phyloP scores from a whole-genome alignment of 2,888 invertebrate species.

The Stomorhina lunata region DNA sequence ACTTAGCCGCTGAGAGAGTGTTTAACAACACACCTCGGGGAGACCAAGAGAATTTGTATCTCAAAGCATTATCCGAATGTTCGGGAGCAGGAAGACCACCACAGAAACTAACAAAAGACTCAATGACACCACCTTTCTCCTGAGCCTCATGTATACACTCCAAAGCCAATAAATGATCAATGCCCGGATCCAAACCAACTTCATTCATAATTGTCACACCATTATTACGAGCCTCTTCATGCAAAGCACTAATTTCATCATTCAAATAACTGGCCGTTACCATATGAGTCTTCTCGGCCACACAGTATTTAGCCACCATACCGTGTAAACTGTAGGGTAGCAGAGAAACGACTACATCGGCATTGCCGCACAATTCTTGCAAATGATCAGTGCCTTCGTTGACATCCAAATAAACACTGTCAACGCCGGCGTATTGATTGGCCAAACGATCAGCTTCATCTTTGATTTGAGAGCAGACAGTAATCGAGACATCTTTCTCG shows the following conservation, averaged over 20 bases:
- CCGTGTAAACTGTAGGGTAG: constrained; percentile 95
- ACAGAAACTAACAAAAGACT: constrained; percentile 97
- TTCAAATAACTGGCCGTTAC: constrained; percentile 98
- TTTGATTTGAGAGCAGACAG: constrained; percentile 92
- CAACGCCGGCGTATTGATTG: constrained; percentile 87
- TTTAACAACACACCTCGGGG: constrained; percentile 96
- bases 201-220: constrained; percentile 97
- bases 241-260: constrained; percentile 89
- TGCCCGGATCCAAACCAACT: constrained; percentile 99
- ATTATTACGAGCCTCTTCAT: constrained; percentile 91
- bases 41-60: constrained; percentile 98
- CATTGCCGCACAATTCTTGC: constrained; percentile 85
- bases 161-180: constrained; percentile 97
- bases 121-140: constrained; percentile 92
- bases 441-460: constrained; percentile 94
- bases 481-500: constrained; percentile 89
- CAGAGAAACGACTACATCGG: constrained; percentile 91
- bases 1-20: constrained; percentile 93
- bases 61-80: constrained; percentile 92
- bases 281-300: constrained; percentile 92
- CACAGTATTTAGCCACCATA: constrained; percentile 91
- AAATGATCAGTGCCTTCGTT: constrained; percentile 85
- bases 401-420: constrained; percentile 91
- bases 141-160: constrained; percentile 97
- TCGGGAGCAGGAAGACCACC: constrained; percentile 99